Percentiles rank a stretch among this genome's conserved stretches.
These are phyloP conservation scores for Tanypteryx hageni DNA, from an alignment of 2,888 invertebrate species.

Conservation along the genomic window DNA sequence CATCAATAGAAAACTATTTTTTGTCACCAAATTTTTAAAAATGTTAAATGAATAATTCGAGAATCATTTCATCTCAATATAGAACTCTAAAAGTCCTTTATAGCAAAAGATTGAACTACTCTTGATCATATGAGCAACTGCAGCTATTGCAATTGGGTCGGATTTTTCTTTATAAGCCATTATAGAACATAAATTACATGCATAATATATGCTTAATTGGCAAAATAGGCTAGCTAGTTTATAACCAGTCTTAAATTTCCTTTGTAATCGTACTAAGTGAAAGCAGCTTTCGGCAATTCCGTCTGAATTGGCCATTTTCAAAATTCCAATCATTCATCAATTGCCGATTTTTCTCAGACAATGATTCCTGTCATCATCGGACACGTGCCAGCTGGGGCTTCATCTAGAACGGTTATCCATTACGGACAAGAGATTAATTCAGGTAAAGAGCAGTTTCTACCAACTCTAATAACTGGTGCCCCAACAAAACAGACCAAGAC, in stretches of 20 bases:
- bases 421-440: slow-evolving; percentile 80
- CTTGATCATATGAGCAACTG: background rate
- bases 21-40: background rate
- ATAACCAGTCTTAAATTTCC: too few species aligned
- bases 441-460: slow-evolving; percentile 69
- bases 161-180: background rate
- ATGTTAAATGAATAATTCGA: too few species aligned
- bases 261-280: too few species aligned
- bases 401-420: slow-evolving; percentile 84
- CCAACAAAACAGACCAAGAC: too few species aligned
- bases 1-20: background rate
- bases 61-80: background rate
- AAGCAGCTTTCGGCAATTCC: too few species aligned
- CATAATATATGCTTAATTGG: too few species aligned
- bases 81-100: background rate
- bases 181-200: too few species aligned
- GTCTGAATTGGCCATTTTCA: background rate
- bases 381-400: slow-evolving; percentile 83
- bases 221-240: too few species aligned
- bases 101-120: background rate
- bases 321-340: background rate
- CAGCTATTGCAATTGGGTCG: background rate
- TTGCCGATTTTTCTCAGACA: slow-evolving; percentile 75
- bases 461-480: too few species aligned
- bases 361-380: slow-evolving; percentile 83